Percentiles rank a stretch among this genome's conserved stretches.
phyloP scores from a whole-genome alignment of 2,113 vertebrate genomes.

The Sorex fumeus region DNA sequence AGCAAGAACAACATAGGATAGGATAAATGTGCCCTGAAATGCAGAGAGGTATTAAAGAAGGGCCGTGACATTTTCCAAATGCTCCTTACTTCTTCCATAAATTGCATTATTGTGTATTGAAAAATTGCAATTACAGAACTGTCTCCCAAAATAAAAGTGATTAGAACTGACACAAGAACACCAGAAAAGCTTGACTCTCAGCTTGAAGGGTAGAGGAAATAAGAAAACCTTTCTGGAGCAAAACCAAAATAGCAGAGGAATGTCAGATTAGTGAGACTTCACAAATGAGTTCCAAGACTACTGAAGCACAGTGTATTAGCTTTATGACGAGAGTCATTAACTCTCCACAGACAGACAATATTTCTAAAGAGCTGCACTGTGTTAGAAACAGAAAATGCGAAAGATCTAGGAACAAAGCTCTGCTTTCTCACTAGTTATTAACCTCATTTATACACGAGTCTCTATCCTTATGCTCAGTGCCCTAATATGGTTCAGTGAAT shows the following conservation, averaged over 20 bases:
- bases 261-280: slow-evolving; percentile 74
- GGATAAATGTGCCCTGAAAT: not conserved
- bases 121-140: slow-evolving; percentile 58
- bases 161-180: slow-evolving; percentile 62
- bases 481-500: slow-evolving; percentile 52
- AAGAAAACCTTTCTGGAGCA: slow-evolving; percentile 63
- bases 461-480: slow-evolving; percentile 58
- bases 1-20: not conserved
- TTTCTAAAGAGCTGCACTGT: slow-evolving; percentile 61
- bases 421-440: slow-evolving; percentile 75
- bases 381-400: slow-evolving; percentile 48
- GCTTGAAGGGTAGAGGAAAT: slow-evolving; percentile 63
- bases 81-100: slow-evolving; percentile 24
- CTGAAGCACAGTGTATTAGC: slow-evolving; percentile 75
- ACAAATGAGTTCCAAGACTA: slow-evolving; percentile 73
- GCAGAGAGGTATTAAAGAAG: not conserved
- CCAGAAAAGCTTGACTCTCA: slow-evolving; percentile 33
- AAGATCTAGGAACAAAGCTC: slow-evolving; percentile 51
- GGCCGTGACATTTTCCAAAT: not conserved
- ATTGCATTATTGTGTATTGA: slow-evolving; percentile 19
- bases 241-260: slow-evolving; percentile 65
- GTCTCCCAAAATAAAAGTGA: slow-evolving; percentile 53
- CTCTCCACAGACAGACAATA: slow-evolving; percentile 68
- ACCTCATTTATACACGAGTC: slow-evolving; percentile 69
- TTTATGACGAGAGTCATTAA: slow-evolving; percentile 75